phyloP scores from a whole-genome alignment of 2,113 vertebrate genomes.

The Bos javanicus region DNA sequence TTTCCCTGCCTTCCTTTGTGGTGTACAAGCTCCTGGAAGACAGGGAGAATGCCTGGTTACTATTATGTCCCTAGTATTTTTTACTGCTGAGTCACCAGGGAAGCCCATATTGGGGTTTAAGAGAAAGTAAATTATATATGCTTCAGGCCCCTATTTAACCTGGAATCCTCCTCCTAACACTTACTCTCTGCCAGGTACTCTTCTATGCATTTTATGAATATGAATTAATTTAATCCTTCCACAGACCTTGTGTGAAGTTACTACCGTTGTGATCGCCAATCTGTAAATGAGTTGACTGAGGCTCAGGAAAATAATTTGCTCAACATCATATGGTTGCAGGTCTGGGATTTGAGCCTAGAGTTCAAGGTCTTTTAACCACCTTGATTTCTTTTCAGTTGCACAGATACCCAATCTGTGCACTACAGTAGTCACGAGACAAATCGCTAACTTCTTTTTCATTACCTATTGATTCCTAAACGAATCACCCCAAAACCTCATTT shows the following conservation, averaged over 20 bases:
- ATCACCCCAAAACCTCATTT: not conserved
- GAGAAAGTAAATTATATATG: not conserved
- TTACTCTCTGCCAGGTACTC: not conserved
- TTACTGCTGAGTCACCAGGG: rapidly evolving
- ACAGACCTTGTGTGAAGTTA: not conserved
- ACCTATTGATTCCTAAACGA: not conserved
- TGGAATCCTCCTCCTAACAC: not conserved
- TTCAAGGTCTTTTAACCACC: not conserved
- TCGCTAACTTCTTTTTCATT: not conserved
- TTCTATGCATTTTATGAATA: not conserved
- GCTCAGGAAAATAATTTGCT: not conserved
- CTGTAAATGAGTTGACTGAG: not conserved
- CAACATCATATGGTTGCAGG: not conserved
- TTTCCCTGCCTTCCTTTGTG: not conserved
- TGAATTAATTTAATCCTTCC: not conserved
- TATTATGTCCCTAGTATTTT: not conserved
- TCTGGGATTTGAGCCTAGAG: not conserved
- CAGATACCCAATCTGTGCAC: not conserved
- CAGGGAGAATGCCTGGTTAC: not conserved
- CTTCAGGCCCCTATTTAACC: not conserved
- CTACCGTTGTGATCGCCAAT: not conserved
- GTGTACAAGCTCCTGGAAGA: not conserved
- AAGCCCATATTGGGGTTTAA: not conserved
- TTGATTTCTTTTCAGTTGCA: not conserved
- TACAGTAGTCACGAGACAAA: not conserved